These are phyloP conservation scores for Noturus placidus DNA, from an alignment of 2,113 vertebrate species.

Conservation along the genomic window DNA sequence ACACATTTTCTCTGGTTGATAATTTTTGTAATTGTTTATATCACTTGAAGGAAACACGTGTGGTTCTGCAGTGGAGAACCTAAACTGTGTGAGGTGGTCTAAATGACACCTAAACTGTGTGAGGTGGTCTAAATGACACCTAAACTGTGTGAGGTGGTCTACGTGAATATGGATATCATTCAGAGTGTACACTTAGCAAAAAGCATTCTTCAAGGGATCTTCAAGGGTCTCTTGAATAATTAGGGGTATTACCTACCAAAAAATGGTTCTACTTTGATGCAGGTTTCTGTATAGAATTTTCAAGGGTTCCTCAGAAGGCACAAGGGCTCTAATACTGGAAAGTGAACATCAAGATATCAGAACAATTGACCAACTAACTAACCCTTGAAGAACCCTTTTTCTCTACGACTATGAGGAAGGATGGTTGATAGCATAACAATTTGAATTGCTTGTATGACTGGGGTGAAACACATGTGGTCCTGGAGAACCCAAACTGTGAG, in stretches of 20 bases:
- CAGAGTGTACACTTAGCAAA: neutral
- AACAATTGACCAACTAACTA: neutral
- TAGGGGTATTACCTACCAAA: neutral
- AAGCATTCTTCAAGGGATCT: neutral
- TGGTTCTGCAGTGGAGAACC: neutral
- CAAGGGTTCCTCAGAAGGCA: neutral
- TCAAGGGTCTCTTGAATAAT: neutral
- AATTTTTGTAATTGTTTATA: neutral
- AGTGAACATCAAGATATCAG: neutral
- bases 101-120: neutral
- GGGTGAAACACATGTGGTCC: neutral
- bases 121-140: neutral
- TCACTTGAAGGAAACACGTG: neutral
- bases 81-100: neutral
- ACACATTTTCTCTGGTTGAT: neutral
- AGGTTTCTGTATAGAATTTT: neutral
- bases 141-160: too few species aligned
- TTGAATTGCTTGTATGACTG: neutral
- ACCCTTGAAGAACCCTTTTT: neutral
- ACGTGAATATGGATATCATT: too few species aligned
- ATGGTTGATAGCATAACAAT: neutral
- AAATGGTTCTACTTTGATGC: neutral
- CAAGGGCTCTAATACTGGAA: neutral
- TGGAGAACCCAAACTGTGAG: slow-evolving; percentile 8
- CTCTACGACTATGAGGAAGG: too few species aligned